A percentile compares a stretch with the other conserved stretches of the same genome.
These are phyloP conservation scores for Ceratothoa steindachneri DNA, from an alignment of 2,888 invertebrate species.

Conservation along the genomic window DNA sequence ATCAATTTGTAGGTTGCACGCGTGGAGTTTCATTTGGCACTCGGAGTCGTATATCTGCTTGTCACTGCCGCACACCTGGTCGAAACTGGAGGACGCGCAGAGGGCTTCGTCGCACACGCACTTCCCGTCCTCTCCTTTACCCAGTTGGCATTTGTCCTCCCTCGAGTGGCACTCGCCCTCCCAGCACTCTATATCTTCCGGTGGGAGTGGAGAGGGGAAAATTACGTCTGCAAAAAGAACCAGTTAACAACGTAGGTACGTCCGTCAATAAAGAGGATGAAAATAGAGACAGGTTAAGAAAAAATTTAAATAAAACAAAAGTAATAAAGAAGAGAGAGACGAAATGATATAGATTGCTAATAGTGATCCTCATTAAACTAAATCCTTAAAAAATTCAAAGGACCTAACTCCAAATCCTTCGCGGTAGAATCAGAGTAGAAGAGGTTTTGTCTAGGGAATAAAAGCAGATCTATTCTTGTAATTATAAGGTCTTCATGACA, in stretches of 20 bases:
- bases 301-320: not conserved
- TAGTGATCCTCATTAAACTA: too few relatives aligned
- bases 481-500: too few relatives aligned
- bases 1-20: conserved; percentile 61
- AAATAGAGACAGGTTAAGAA: not conserved
- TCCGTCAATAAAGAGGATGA: not conserved
- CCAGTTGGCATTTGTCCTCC: conserved; percentile 54
- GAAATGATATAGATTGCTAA: too few relatives aligned
- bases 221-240: conserved; percentile 15
- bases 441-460: too few relatives aligned
- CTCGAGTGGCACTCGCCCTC: conserved; percentile 58
- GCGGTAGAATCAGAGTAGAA: too few relatives aligned
- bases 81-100: conserved; percentile 53
- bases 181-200: conserved; percentile 20
- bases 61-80: conserved; percentile 79
- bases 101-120: conserved; percentile 79
- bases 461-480: too few relatives aligned
- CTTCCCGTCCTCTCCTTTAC: conserved; percentile 62
- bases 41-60: conserved; percentile 72
- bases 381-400: too few relatives aligned
- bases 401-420: too few relatives aligned
- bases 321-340: not conserved
- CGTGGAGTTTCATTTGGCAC: conserved; percentile 80
- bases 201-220: conserved; percentile 27
- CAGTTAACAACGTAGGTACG: not conserved